Percentiles rank a stretch among this genome's conserved stretches.
Conservation (phyloP, 2,113 vertebrate species). For the Neogobius melanostomus region DNA sequence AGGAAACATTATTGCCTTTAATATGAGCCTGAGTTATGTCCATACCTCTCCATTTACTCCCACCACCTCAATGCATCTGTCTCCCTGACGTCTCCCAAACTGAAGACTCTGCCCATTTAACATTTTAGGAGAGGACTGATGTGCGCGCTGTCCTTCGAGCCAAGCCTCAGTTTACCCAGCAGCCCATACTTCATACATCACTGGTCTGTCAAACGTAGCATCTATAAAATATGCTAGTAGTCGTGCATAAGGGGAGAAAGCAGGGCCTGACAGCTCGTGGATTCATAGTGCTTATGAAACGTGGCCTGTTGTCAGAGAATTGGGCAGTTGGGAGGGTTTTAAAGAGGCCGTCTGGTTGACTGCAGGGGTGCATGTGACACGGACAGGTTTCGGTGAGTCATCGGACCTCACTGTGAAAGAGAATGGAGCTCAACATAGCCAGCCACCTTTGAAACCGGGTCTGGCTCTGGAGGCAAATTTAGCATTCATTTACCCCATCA, state of each 20-base stretch:
- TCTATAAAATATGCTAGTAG: conserved; percentile 43
- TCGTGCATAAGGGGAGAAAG: conserved; percentile 26
- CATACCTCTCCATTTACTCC: conserved; percentile 37
- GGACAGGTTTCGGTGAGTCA: conserved; percentile 19
- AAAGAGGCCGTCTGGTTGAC: conserved; percentile 10
- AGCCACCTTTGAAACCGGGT: too few relatives aligned
- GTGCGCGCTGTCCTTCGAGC: conserved; percentile 39
- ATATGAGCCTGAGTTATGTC: conserved; percentile 59
- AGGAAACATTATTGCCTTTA: conserved; percentile 58
- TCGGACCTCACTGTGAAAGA: background rate
- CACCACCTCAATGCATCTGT: conserved; percentile 35
- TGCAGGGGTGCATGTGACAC: conserved; percentile 2
- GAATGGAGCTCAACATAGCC: background rate
- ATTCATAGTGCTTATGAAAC: conserved; percentile 39
- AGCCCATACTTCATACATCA: conserved; percentile 61
- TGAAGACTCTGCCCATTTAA: conserved; percentile 56
- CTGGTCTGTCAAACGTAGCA: conserved; percentile 62
- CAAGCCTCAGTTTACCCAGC: conserved; percentile 44
- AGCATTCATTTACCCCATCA: too few relatives aligned
- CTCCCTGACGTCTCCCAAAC: conserved; percentile 48
- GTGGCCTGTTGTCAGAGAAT: conserved; percentile 28
- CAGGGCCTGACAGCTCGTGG: conserved; percentile 36
- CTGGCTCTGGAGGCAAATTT: too few relatives aligned
- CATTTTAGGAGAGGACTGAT: conserved; percentile 12
- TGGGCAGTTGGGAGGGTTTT: conserved; percentile 16